A percentile compares a stretch with the other conserved stretches of the same genome.
These are phyloP conservation scores for Zaprionus taronus DNA, from an alignment of 1,140 invertebrate species.

Conservation along the genomic window DNA sequence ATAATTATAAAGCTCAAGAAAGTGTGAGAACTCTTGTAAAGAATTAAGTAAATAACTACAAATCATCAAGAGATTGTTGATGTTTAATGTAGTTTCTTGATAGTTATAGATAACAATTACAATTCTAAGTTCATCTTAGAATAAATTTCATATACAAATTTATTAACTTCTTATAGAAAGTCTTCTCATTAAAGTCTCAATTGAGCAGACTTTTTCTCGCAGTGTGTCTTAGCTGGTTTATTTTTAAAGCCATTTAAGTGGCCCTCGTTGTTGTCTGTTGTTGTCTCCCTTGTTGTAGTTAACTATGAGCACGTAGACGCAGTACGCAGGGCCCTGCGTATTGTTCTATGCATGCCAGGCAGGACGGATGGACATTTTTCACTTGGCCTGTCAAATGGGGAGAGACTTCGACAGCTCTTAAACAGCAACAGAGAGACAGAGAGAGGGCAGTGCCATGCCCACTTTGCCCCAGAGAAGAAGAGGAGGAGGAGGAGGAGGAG, in stretches of 20 bases:
- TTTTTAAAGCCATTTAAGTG: conserved; percentile 80
- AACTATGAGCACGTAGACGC: conserved; percentile 55
- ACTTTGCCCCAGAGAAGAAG: background rate
- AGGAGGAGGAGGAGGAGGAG: background rate
- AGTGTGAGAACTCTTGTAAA: too few species aligned
- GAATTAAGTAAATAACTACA: too few species aligned
- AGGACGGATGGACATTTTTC: conserved; percentile 60
- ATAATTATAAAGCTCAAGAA: too few species aligned
- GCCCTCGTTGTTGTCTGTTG: conserved; percentile 13
- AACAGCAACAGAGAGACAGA: background rate
- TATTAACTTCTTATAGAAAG: too few species aligned
- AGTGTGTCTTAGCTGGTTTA: conserved; percentile 42
- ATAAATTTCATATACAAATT: too few species aligned
- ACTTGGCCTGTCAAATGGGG: conserved; percentile 63
- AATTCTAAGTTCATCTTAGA: too few species aligned
- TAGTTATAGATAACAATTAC: too few species aligned
- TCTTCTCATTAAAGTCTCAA: too few species aligned
- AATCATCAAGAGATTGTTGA: too few species aligned
- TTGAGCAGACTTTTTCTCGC: background rate
- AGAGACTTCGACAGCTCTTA: conserved; percentile 61
- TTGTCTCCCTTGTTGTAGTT: conserved; percentile 6
- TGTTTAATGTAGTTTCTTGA: too few species aligned
- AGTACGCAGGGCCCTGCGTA: conserved; percentile 31
- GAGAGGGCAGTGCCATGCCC: conserved; percentile 33
- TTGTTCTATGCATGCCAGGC: conserved; percentile 52